Evolutionary conservation across 1,140 invertebrate genomes (phyloP), one percentile per base, ranked within the genome.

Genomic region (Microplitis demolitor): DNA sequence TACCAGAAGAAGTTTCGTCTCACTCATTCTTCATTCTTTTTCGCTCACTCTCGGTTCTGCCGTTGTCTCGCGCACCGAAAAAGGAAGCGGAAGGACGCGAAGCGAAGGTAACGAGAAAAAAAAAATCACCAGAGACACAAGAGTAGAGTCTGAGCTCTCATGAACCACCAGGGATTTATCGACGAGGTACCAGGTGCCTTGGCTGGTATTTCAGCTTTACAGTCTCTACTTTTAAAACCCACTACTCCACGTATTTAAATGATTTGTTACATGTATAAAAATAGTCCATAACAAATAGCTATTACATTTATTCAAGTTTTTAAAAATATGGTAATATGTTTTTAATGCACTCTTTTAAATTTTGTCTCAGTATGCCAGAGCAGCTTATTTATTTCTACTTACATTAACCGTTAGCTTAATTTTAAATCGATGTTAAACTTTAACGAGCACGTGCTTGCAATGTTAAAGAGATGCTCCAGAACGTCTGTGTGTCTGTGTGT

Each of bases 171-270:
- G 66, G 68, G 69, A 76, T 76, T 76, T 76, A 76, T 76, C 69
- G 75, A 70, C 66, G 16, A 34, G 60, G 66, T 71, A 77, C 70
- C 78, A 78, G 78, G 75, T 79, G 78, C 67, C 73, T 76, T 74
- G 50, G 6, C 9, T 39, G 16, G 24, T 64, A 33, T 64, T 64
- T 51, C 39, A 70, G 34, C 37, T 45, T 73, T 71, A 71, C 70
- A 51, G 73, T 71, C 63, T 72, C 62, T 72, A 45, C 39, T 45
- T 45, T 45, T 45, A 45, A 45, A 45, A 45, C 39, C 39, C 39
- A 45, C 39, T 45, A 45, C 39, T 45, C 39, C 2, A 2, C 39
- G 39, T 45, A 45, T 45, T 45, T 45, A 45, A 45, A 45, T 45
- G 39, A 45, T 45, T 45, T 45, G 39, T 45, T 45, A 45, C 39